Evolutionary conservation across 2,888 invertebrate species (phyloP).

Genomic region (Parthenolecanium corni): DNA sequence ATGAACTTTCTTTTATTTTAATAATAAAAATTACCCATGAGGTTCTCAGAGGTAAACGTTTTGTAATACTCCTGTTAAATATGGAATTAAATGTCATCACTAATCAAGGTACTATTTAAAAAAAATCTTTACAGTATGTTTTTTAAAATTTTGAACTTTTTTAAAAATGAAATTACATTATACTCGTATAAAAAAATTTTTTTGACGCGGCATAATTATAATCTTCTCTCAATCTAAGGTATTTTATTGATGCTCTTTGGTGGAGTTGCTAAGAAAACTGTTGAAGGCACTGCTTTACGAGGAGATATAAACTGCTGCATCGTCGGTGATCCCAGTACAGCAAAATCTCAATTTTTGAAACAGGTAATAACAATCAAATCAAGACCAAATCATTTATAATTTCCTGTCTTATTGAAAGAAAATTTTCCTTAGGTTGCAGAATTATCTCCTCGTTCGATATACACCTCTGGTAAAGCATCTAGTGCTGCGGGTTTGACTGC

Average conservation of each 20-base stretch:
- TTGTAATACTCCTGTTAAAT: no score
- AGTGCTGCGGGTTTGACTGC: slow-evolving; percentile 97
- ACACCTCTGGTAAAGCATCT: slow-evolving; percentile 97
- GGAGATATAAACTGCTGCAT: slow-evolving; percentile 97
- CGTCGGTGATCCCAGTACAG: slow-evolving; percentile 97
- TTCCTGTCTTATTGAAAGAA: neutral
- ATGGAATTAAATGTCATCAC: no score
- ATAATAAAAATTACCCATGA: no score
- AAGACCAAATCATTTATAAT: neutral
- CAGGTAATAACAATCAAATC: slow-evolving; percentile 50
- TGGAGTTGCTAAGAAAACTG: slow-evolving; percentile 88
- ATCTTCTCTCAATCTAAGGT: slow-evolving; percentile 43
- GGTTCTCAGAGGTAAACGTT: no score
- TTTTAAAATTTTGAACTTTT: no score
- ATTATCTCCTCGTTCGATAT: slow-evolving; percentile 90
- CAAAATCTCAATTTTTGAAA: slow-evolving; percentile 93
- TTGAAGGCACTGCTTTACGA: slow-evolving; percentile 79
- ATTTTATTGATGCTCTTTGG: slow-evolving; percentile 92
- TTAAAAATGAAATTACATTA: no score
- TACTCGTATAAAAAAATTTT: no score
- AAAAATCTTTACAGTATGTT: no score
- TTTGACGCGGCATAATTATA: neutral
- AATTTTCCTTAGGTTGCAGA: slow-evolving; percentile 51
- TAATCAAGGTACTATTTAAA: no score
- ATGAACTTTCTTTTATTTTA: neutral